These are phyloP conservation scores for Chelonoidis abingdonii DNA, from an alignment of 2,113 vertebrate species.

Conservation along the genomic window DNA sequence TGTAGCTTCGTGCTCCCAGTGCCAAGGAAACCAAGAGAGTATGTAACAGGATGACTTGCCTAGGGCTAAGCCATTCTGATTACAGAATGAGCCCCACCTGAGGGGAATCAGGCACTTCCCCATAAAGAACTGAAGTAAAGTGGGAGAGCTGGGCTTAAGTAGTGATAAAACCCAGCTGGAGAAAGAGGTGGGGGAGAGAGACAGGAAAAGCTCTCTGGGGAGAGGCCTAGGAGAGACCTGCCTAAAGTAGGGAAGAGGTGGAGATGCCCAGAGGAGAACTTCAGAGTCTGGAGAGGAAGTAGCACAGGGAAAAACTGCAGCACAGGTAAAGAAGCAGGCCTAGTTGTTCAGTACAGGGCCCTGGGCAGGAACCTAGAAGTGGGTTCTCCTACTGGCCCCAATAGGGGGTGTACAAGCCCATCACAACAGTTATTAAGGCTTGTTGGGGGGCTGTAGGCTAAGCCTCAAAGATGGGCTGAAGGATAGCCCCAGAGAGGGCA, in stretches of 20 bases:
- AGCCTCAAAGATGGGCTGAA: neutral
- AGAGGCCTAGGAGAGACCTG: neutral
- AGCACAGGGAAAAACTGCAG: neutral
- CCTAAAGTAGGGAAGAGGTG: neutral
- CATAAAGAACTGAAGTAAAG: neutral
- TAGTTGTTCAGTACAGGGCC: neutral
- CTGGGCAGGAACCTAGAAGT: neutral
- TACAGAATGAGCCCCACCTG: neutral
- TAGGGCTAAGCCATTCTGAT: neutral
- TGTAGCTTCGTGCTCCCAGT: neutral
- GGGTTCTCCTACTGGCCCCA: neutral
- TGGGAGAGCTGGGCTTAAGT: neutral
- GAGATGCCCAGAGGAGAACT: neutral
- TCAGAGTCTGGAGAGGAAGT: neutral
- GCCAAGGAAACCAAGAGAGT: neutral
- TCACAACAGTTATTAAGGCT: neutral
- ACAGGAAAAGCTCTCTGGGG: neutral
- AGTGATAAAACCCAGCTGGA: neutral
- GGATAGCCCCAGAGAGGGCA: neutral
- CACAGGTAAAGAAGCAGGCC: neutral
- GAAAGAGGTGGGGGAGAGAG: neutral
- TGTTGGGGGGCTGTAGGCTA: neutral
- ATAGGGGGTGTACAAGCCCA: neutral
- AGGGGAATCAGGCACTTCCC: neutral
- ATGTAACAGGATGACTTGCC: neutral